Evolutionary conservation across 2,888 invertebrate species (phyloP).

Genomic region (Pheosia tremula): DNA sequence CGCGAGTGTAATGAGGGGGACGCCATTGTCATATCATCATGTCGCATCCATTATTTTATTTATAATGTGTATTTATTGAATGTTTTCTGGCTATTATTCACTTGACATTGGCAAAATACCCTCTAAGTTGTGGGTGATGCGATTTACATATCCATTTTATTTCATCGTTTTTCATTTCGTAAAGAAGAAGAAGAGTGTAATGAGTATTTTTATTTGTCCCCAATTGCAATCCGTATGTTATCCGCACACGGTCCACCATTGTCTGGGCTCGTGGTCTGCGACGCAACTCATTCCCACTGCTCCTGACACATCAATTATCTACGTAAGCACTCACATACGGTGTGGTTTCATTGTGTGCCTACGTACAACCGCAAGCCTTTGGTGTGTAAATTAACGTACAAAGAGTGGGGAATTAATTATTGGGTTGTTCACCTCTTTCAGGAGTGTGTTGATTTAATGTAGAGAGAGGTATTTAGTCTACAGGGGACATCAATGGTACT

Average conservation of each 20-base stretch:
- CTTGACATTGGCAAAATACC: too few species aligned
- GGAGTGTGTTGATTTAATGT: too few species aligned
- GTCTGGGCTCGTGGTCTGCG: slow-evolving; percentile 25
- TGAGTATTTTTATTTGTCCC: slow-evolving; percentile 26
- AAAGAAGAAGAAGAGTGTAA: too few species aligned
- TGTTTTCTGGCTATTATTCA: too few species aligned
- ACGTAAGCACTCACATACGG: slow-evolving; percentile 25
- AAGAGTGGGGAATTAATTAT: slow-evolving; percentile 3
- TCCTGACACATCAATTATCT: slow-evolving; percentile 62
- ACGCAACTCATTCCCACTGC: slow-evolving; percentile 41
- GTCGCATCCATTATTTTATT: too few species aligned
- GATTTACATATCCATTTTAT: too few species aligned
- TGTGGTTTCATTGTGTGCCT: slow-evolving; percentile 43
- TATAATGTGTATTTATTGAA: too few species aligned
- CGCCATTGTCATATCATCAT: too few species aligned
- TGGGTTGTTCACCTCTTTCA: not conserved
- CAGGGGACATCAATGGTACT: too few species aligned
- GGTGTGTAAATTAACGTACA: slow-evolving; percentile 20
- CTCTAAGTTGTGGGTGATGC: too few species aligned
- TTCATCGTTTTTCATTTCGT: too few species aligned
- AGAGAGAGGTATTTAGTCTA: too few species aligned
- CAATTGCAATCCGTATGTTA: slow-evolving; percentile 23
- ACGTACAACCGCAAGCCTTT: slow-evolving; percentile 24
- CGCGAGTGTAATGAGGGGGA: not conserved
- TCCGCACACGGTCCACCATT: slow-evolving; percentile 26